Evolutionary conservation across 2,797 vertebrate species (phyloP), one percentile per base, ranked within the genome.

Genomic region (Xerus rutilus): DNA sequence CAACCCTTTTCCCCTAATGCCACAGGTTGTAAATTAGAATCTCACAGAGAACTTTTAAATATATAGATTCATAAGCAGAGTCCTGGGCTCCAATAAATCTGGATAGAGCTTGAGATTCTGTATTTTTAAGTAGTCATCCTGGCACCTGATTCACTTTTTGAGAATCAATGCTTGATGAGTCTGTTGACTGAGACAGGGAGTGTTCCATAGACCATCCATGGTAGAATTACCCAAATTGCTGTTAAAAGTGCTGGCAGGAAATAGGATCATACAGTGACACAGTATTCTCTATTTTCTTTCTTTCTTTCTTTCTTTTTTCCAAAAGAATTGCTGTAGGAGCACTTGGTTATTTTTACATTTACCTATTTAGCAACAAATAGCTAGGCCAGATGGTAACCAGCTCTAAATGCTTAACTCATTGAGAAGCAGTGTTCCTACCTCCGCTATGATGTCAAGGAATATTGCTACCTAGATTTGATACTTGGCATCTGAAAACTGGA

Each of bases 331-430:
- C 43, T 77, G 86, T 72, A 77, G 47, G 32, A 72, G 72, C 2
- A 12, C 32, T 35, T 91, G 52, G 76, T 69, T 92, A 59, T 92
- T 96, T 95, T 86, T 64, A 86, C 10, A 77, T 54, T 94, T 25
- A 72, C 72, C 43, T 77, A 23, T 54, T 96, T 77, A 83, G 72
- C 25, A 92, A 72, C 47, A 43, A 52, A 17, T 25, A 86, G 49
- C 9, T 45, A 43, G 18, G 62, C 20, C 45, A 93, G 70, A 86
- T 35, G 43, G 73, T 45, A 65, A 57, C 70, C 62, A n/a, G n/a
- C 25, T 93, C 17, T 73, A 35, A 35, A 86, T 43, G 73, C 62
- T 69, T 47, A 32, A 79, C 20, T 64, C 76, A n/a, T 4, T 12
- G 32, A 65, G 10, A 43, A 62, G 12, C 2, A 10, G 49, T 6